Evolutionary conservation across 2,888 invertebrate genomes (phyloP).

Genomic region (Baccha elongata): DNA sequence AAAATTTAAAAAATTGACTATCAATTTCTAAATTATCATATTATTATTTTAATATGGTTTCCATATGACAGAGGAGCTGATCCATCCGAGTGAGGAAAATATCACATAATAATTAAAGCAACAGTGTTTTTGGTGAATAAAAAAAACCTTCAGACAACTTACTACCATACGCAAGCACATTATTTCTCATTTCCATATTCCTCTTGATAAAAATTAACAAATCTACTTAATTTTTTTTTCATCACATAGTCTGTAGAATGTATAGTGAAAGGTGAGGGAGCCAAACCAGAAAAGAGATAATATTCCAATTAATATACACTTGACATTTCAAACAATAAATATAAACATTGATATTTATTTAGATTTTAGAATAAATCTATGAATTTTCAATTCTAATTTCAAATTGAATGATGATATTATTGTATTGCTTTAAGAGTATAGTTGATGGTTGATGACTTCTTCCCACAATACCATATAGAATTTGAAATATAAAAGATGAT

Average conservation of each 20-base stretch:
- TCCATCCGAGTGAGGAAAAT: neutral
- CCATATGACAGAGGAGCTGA: too few species aligned
- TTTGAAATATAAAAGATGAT: too few species aligned
- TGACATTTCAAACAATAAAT: conserved; percentile 62
- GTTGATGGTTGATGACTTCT: conserved; percentile 36
- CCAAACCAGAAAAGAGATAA: neutral
- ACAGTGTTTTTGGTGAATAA: neutral
- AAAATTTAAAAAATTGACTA: too few species aligned
- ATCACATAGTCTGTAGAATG: neutral
- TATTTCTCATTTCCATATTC: neutral
- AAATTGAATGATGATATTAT: conserved; percentile 30
- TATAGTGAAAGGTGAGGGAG: neutral
- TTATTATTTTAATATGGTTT: too few species aligned
- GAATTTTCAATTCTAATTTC: conserved; percentile 53
- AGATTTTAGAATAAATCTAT: conserved; percentile 59
- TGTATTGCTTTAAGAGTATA: too few species aligned
- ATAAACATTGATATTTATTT: conserved; percentile 39
- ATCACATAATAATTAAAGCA: neutral
- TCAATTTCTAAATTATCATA: too few species aligned
- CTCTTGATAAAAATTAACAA: neutral
- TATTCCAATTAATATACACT: conserved; percentile 35
- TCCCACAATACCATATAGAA: too few species aligned
- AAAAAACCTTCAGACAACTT: neutral
- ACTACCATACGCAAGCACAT: neutral
- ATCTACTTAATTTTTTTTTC: neutral